phyloP scores from a whole-genome alignment of 2,797 vertebrate species.

The Intellagama lesueurii region DNA sequence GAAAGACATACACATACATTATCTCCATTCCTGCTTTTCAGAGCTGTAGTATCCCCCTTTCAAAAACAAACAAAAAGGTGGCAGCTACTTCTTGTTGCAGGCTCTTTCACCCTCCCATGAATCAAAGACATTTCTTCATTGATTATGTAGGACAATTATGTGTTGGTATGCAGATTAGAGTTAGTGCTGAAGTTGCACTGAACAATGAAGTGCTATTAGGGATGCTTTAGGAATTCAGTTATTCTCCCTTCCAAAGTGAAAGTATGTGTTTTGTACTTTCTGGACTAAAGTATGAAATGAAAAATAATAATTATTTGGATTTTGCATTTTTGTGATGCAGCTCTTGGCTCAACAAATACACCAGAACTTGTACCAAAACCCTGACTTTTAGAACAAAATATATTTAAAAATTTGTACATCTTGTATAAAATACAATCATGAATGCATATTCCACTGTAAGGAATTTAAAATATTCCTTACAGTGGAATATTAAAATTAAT shows the following conservation, averaged over 20 bases:
- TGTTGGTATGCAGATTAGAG: not conserved
- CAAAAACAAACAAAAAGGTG: not conserved
- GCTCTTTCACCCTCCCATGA: no score
- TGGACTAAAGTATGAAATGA: not conserved
- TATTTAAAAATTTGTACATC: not conserved
- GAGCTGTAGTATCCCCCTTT: not conserved
- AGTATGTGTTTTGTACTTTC: not conserved
- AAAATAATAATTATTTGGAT: not conserved
- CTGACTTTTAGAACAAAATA: not conserved
- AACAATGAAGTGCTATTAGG: not conserved
- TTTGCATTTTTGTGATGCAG: not conserved
- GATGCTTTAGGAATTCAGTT: not conserved
- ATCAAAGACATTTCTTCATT: no score
- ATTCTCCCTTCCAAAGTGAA: not conserved
- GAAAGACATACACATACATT: not conserved
- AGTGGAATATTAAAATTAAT: no score
- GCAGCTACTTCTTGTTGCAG: not conserved
- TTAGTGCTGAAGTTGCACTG: not conserved
- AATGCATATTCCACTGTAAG: no score
- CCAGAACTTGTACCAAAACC: not conserved
- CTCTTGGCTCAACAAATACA: not conserved
- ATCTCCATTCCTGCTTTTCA: not conserved
- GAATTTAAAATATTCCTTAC: not conserved
- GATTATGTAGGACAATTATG: not conserved
- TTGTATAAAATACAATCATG: not conserved